Percentiles rank a stretch among this genome's conserved stretches.
These are phyloP conservation scores for Rhinolophus ferrumequinum DNA, from an alignment of 2,113 vertebrate genomes.

Conservation along the genomic window DNA sequence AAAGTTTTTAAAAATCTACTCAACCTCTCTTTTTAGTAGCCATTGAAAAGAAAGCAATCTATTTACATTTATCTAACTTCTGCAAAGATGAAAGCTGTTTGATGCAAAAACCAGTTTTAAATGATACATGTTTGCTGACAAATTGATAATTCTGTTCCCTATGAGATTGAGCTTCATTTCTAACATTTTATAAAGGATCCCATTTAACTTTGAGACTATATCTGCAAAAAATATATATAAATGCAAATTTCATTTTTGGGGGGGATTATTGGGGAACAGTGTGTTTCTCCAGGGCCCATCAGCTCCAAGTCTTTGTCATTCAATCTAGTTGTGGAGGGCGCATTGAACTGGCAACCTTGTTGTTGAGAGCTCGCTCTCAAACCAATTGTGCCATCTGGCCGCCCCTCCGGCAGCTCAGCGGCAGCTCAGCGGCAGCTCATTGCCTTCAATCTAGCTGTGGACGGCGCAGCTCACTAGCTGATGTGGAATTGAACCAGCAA, in stretches of 20 bases:
- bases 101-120: conserved; percentile 33
- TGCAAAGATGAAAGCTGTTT: neutral
- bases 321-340: too few species aligned
- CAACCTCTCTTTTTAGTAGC: neutral
- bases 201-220: neutral
- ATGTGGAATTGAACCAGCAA: too few species aligned
- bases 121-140: neutral
- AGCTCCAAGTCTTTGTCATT: too few species aligned
- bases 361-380: too few species aligned
- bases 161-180: neutral
- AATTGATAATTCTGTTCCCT: neutral
- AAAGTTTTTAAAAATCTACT: neutral
- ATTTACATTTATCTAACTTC: neutral
- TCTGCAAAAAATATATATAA: neutral
- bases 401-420: too few species aligned
- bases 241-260: neutral
- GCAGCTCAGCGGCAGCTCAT: too few species aligned
- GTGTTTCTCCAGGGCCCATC: too few species aligned
- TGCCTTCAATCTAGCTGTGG: too few species aligned
- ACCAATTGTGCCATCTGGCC: too few species aligned
- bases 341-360: too few species aligned
- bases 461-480: too few species aligned
- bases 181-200: neutral
- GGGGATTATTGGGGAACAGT: too few species aligned
- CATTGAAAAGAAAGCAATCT: neutral